A percentile compares a stretch with the other conserved stretches of the same genome.
Conservation (phyloP, 2,888 invertebrate genomes). For the Dastarcus helophoroides region DNA sequence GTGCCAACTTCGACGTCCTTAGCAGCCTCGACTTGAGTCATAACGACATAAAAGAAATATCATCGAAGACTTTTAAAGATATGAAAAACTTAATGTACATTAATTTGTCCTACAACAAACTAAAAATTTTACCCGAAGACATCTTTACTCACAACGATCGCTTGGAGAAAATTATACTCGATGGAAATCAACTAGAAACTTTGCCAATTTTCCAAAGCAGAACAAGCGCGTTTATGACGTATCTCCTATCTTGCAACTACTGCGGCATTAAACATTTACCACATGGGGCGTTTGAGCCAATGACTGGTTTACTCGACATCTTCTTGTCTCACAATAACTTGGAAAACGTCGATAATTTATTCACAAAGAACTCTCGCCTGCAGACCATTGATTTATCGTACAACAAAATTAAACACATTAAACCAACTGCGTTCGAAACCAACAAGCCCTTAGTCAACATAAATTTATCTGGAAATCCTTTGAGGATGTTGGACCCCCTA, state of each 20-base stretch:
- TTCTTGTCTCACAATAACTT: conserved; percentile 52
- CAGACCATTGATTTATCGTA: conserved; percentile 60
- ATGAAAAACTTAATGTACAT: conserved; percentile 56
- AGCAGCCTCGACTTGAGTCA: conserved; percentile 57
- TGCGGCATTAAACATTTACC: conserved; percentile 55
- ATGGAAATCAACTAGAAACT: conserved; percentile 55
- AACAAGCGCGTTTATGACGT: conserved; percentile 48
- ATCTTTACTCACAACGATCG: conserved; percentile 59
- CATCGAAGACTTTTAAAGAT: conserved; percentile 55
- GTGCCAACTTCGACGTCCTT: conserved; percentile 50
- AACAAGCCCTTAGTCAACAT: conserved; percentile 54
- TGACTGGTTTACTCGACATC: conserved; percentile 53
- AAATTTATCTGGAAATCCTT: conserved; percentile 60
- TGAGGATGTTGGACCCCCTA: conserved; percentile 50
- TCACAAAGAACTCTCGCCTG: conserved; percentile 46
- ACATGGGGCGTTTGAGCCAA: conserved; percentile 55
- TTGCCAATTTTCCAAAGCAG: conserved; percentile 55
- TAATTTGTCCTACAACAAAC: conserved; percentile 61
- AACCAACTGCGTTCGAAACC: conserved; percentile 51
- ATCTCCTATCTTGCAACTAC: conserved; percentile 60
- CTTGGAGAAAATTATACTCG: conserved; percentile 57
- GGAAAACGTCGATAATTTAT: conserved; percentile 46
- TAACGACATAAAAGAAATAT: conserved; percentile 56
- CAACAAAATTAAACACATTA: conserved; percentile 52
- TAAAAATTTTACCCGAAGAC: conserved; percentile 54